A percentile compares a stretch with the other conserved stretches of the same genome.
These are phyloP conservation scores for Tadarida brasiliensis DNA, from an alignment of 2,797 vertebrate genomes.

Conservation along the genomic window DNA sequence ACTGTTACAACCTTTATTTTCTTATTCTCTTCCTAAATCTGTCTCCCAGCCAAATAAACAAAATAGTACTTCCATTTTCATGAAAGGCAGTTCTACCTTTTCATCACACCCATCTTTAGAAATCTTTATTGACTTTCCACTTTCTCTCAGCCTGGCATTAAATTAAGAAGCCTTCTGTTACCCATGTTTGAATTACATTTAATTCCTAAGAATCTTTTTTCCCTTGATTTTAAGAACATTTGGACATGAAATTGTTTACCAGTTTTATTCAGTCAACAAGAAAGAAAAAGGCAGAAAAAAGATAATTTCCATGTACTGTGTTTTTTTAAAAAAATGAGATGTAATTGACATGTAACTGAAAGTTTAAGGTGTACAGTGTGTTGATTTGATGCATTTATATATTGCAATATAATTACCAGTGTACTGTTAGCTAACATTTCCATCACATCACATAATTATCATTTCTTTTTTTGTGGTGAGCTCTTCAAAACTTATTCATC, in stretches of 20 bases:
- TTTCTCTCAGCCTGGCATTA: not conserved
- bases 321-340: not conserved
- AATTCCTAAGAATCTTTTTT: not conserved
- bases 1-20: not conserved
- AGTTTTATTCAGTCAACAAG: slow-evolving; percentile 15
- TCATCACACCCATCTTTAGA: not conserved
- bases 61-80: not conserved
- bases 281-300: not conserved
- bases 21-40: not conserved
- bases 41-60: not conserved
- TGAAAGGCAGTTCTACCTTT: not conserved
- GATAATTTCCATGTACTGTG: not conserved
- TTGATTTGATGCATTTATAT: not conserved
- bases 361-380: not conserved
- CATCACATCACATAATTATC: not conserved
- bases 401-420: not conserved
- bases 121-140: not conserved
- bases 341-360: not conserved
- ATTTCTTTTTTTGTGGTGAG: not conserved
- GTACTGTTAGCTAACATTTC: not conserved
- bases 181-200: not conserved
- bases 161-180: slow-evolving; percentile 12
- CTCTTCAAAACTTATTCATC: not conserved
- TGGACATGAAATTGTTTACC: not conserved
- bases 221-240: not conserved